Conservation (phyloP, 2,888 invertebrate species). For the Agrotis segetum region DNA sequence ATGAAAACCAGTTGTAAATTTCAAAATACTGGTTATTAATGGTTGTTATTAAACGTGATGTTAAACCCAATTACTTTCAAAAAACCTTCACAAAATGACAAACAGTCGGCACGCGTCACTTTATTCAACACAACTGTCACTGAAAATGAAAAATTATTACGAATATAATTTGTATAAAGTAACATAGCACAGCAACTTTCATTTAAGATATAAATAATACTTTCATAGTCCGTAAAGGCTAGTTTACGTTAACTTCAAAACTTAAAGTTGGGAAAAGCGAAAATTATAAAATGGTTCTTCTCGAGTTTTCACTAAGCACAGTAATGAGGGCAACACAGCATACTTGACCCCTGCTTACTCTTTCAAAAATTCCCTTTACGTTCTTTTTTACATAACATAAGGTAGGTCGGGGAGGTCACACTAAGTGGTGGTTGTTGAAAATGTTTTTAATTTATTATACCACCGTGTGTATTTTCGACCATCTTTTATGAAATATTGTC, state of each 20-base stretch:
- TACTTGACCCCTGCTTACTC: constrained; percentile 59
- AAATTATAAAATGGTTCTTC: constrained; percentile 75
- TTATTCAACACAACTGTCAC: constrained; percentile 51
- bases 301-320: constrained; percentile 71
- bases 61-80: constrained; percentile 45
- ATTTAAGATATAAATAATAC: constrained; percentile 58
- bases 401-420: constrained; percentile 45
- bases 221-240: constrained; percentile 49
- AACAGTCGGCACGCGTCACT: constrained; percentile 42
- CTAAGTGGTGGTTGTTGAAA: constrained; percentile 65
- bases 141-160: constrained; percentile 53
- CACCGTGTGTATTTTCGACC: constrained; percentile 73
- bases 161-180: constrained; percentile 57
- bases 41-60: constrained; percentile 25
- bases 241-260: constrained; percentile 58
- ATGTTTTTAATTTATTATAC: constrained; percentile 78
- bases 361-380: constrained; percentile 36
- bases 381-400: constrained; percentile 40
- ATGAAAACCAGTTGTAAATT: constrained; percentile 23
- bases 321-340: constrained; percentile 63
- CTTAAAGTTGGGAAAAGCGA: constrained; percentile 62
- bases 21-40: constrained; percentile 28
- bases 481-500: constrained; percentile 73
- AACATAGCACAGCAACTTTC: constrained; percentile 45
- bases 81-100: constrained; percentile 48